Evolutionary conservation across 2,797 vertebrate species (phyloP), one percentile per base, ranked within the genome.

Genomic region (Apogon talboti): DNA sequence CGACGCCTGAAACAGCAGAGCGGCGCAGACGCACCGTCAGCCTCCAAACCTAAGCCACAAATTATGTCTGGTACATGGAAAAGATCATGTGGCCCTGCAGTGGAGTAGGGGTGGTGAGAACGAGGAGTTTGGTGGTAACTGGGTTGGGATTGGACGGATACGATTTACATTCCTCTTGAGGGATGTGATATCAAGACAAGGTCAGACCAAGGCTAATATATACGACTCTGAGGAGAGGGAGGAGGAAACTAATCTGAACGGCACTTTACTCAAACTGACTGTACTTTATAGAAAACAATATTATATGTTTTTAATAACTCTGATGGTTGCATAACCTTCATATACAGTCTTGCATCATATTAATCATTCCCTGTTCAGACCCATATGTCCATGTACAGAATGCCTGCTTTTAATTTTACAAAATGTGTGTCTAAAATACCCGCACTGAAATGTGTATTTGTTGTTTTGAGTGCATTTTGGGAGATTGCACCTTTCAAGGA

Each of bases 41-140:
- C 92, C 92, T 94, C 92, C 89, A 92, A 92, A 91, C 92, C 90
- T 87, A 90, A 92, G 88, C 93, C 92, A 88, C 92, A 92, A 94
- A 93, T 92, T 86, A 94, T 88, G 91, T 92, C 91, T 92, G 91
- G 91, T 86, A 89, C 89, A 91, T 89, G 90, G 90, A 92, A 91
- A 88, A 84, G 84, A 91, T 92, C 91, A 91, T 88, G 88, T 88
- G 91, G 89, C 89, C 81, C 88, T 84, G 84, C 78, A 83, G 76
- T 41, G 54, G 85, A 87, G 87, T 84, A 84, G 86, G 89, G 84
- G 87, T 79, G 87, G 84, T 84, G 89, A 91, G 86, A 91, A 86
- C 55, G 59, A 86, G 81, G 78, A 90, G 85, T 84, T 87, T 85
- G 86, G 90, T 78, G 87, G 89, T 90, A 86, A 89, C 76, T 79